Percentiles rank a stretch among this genome's conserved stretches.
Evolutionary conservation across 2,113 vertebrate species (phyloP).

Genomic region (Perccottus glenii): DNA sequence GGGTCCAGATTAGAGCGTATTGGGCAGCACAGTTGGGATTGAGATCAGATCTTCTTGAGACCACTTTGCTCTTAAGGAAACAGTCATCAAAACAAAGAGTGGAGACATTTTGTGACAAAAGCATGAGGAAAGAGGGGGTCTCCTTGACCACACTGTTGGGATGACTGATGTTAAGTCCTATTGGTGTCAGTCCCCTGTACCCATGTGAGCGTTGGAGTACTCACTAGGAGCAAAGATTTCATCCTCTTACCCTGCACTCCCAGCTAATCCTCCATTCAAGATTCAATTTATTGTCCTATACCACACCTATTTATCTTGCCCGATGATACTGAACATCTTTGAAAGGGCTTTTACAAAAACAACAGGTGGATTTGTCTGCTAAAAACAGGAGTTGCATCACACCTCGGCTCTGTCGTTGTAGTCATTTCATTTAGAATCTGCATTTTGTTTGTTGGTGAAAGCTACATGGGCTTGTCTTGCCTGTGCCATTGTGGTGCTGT

Average conservation of each 20-base stretch:
- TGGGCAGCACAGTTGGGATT: conserved; percentile 53
- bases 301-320: conserved; percentile 26
- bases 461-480: conserved; percentile 2
- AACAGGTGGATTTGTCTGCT: not conserved
- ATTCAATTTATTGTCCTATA: conserved; percentile 28
- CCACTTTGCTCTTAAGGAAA: conserved; percentile 41
- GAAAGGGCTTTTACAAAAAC: not conserved
- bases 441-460: conserved; percentile 4
- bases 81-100: conserved; percentile 54
- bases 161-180: conserved; percentile 47
- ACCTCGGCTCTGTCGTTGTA: not conserved
- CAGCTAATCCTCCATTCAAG: conserved; percentile 41
- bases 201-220: conserved; percentile 39
- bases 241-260: conserved; percentile 25
- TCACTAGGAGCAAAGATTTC: conserved; percentile 48
- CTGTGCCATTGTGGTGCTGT: conserved; percentile 29
- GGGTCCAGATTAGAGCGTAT: conserved; percentile 74
- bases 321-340: conserved; percentile 16
- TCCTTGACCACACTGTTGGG: conserved; percentile 37
- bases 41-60: conserved; percentile 36
- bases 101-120: conserved; percentile 23
- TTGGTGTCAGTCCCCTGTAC: conserved; percentile 45
- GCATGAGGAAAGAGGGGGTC: not conserved
- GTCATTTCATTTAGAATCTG: not conserved
- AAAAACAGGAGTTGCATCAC: conserved; percentile 11